Base-by-base conservation (phyloP, 2,888 invertebrate genomes). In the Ormyrus nitidulus region DNA sequence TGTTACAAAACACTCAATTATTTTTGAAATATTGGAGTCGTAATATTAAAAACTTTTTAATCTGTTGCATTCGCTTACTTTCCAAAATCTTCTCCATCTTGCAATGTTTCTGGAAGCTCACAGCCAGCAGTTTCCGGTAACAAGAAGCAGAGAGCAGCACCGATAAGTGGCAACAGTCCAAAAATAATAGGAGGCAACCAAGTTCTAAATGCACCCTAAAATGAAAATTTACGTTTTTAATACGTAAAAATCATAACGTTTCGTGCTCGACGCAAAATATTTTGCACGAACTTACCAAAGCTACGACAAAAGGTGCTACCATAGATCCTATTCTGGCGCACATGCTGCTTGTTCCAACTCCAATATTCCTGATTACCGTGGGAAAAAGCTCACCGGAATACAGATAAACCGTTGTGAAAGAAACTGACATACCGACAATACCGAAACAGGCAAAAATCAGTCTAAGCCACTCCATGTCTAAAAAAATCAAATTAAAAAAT, bases 341-440 rank as follows among this genome's bases (percentile, higher is more conserved):
- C 92, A 96, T 96, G 0, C 97, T 97, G 49, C 96, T 94, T 4
- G 95, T 92, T 0, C 98, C 98, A 77, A 98, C 94, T 0, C 96
- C 97, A 59, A 95, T 94, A 87, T 97, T 97, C 51, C 98, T 93
- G 0, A 97, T 94, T 2, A 97, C 95, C 0, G 98, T 98, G 0
- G 98, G 98, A 89, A 97, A 97, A 11, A 97, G 89, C 91, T 98
- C 98, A 0, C 96, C 96, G 0, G 96, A 95, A 89, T 95, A 98
- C 13, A 98, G 93, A 89, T 97, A 98, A 5, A 95, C 95, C 2
- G 96, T 95, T 1, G 96, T 95, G 88, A 97, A 98, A 0, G 95
- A 93, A 61, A 96, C 93, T 13, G 96, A 95, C 90, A 96, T 94
- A 10, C 96, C 96, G 87, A 96, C 95, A 82, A 97, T 94, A 0